Base-by-base conservation (phyloP, 2,797 vertebrate genomes). In the Dicrostonyx torquatus region DNA sequence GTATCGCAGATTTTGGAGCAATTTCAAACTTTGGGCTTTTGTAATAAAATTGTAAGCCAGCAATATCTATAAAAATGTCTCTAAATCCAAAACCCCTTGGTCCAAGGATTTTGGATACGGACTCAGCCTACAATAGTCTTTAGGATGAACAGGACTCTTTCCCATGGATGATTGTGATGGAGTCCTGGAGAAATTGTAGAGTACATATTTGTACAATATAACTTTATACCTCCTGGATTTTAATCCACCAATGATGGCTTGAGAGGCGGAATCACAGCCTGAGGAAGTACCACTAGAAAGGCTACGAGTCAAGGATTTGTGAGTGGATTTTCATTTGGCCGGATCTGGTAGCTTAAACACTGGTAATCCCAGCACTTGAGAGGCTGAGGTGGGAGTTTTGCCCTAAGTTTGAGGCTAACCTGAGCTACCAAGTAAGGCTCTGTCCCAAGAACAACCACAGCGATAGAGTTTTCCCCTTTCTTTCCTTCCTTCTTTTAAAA, bases 261-360 rank as follows among this genome's bases (percentile, higher is more conserved):
- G 66, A 50, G 70, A 70, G 83, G 50, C 34, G 75, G 26, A 26
- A 11, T 60, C 24, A 2, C 22, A 22, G 29, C 37, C 20, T 89
- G 73, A 12, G 7, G 13, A 22, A 84, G 13, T 43, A 73, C 14
- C 84, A 26, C 10, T n/a, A 88, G 37, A 3, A 48, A 18, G 58
- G 55, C 73, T 48, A 24, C 66, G 73, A 86, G 43, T 26, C 45
- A 22, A 0, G 0, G 18, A 26, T 70, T 77, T 14, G 11, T 29
- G 50, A 26, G 43, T 94, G 60, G n/a, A 70, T n/a, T 0, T 53
- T 95, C 73, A 18, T 53, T 5, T n/a, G 37, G 37, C 45, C 0
- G 85, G n/a, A 96, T 64, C 45, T 58, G 37, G 26, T 58, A 29
- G 37, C 50, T 73, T 55, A 15, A n/a, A 58, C 11, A 6, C 24